These are phyloP conservation scores for Oriolus oriolus DNA, from an alignment of 2,113 vertebrate genomes.

Conservation along the genomic window DNA sequence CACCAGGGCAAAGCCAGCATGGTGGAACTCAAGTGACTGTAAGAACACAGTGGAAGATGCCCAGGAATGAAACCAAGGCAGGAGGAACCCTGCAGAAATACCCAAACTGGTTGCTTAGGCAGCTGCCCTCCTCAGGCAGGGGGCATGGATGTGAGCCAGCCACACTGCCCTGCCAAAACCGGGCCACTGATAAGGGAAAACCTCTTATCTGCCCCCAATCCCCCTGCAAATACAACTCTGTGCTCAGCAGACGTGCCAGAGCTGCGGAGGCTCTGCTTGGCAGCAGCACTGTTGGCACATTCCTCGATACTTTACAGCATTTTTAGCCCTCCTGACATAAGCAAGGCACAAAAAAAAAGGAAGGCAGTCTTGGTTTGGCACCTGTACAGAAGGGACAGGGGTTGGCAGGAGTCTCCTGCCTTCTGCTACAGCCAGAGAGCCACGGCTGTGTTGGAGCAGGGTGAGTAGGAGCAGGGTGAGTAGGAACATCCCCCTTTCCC, in stretches of 20 bases:
- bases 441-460: not conserved
- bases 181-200: not conserved
- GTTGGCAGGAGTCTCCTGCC: not conserved
- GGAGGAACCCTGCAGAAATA: not conserved
- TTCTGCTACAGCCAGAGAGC: not conserved
- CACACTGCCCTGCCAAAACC: not conserved
- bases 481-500: not conserved
- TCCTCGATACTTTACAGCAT: not conserved
- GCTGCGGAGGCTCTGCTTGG: not conserved
- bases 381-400: not conserved
- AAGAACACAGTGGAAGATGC: not conserved
- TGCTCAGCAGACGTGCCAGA: not conserved
- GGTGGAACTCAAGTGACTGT: not conserved
- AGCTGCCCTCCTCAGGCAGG: not conserved
- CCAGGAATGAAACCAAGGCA: not conserved
- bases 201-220: not conserved
- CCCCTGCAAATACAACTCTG: not conserved
- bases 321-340: slow-evolving; percentile 24
- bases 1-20: not conserved
- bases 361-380: not conserved
- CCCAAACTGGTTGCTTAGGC: not conserved
- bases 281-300: not conserved
- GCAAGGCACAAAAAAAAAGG: not conserved
- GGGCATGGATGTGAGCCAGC: not conserved
- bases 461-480: not conserved